Base-by-base conservation (phyloP, 2,113 vertebrate genomes). In the Anolis sagrei region DNA sequence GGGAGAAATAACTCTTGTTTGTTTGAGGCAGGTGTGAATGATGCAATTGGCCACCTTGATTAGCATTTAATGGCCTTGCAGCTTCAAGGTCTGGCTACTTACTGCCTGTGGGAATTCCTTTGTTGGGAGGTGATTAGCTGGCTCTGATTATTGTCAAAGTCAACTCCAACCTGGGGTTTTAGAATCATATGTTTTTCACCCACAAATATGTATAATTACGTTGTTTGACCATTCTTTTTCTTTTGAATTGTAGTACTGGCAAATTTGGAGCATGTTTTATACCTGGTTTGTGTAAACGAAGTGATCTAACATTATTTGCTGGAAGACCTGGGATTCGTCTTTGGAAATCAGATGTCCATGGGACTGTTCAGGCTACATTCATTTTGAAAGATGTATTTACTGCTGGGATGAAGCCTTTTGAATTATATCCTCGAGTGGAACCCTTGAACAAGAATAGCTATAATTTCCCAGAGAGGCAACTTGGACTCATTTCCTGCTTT, bases 241-340 rank as follows among this genome's bases (percentile, higher is more conserved):
- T 62, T 92, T 88, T 88, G 29, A 25, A 74, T 94, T 95, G 75
- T 92, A 99, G 99, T 90, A 96, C 96, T n/a, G 99, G 98, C n/a
- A 97, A 96, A 91, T 98, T 98, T 62, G 99, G 99, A 10, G 98
- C 98, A 4, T 99, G 99, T 92, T 99, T 99, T 92, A 97, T 99
- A 93, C 98, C 98, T 5, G 98, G 97, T 23, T 96, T 99, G 0
- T 98, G 99, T 91, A 99, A 99, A 91, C 98, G 98, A 90, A 99
- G 98, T 4, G 98, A 98, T 78, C 95, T 99, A 16, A 98, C 97
- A 4, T 84, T 98, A 7, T 99, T 98, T 11, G 98, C 98, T 1
- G 95, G 98, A 5, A 96, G 98, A 83, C 98, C 99, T 11, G 98
- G 98, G 49, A 97, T 99, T 87, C 96, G 98, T n/a, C 96, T 99